Evolutionary conservation across 2,113 vertebrate genomes (phyloP).

Genomic region (Ariopsis seemanni): DNA sequence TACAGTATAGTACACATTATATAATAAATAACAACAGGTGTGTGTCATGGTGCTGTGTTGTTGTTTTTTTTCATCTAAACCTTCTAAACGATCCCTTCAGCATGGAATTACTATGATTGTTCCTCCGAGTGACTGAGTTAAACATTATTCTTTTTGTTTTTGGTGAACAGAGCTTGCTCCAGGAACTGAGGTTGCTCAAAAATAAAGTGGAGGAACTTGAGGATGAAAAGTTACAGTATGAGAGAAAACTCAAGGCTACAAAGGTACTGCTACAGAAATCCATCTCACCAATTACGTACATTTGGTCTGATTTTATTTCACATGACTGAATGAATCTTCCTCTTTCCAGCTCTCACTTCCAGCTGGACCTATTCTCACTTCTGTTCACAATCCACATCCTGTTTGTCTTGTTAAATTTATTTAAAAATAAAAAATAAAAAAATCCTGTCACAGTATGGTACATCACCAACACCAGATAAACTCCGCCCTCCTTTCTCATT

Average conservation of each 20-base stretch:
- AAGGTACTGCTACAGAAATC: constrained; percentile 76
- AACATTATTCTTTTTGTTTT: not conserved
- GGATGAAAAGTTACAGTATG: constrained; percentile 90
- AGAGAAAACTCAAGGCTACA: constrained; percentile 89
- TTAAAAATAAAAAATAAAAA: not conserved
- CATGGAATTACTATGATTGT: not conserved
- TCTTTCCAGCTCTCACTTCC: constrained; percentile 3
- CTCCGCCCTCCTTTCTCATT: too few relatives aligned
- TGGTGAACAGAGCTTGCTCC: constrained; percentile 77
- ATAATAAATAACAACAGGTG: not conserved
- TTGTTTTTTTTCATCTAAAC: not conserved
- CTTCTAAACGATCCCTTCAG: not conserved
- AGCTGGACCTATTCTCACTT: constrained; percentile 1
- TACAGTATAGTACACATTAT: not conserved
- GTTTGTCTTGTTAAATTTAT: too few relatives aligned
- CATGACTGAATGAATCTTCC: not conserved
- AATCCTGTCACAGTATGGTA: not conserved
- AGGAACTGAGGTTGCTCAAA: constrained; percentile 87
- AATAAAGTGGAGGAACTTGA: constrained; percentile 91
- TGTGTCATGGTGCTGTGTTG: not conserved
- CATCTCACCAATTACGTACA: too few relatives aligned
- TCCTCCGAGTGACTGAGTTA: not conserved
- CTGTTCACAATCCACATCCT: not conserved
- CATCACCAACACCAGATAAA: too few relatives aligned
- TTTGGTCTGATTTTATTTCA: not conserved